A percentile compares a stretch with the other conserved stretches of the same genome.
Evolutionary conservation across 2,113 vertebrate species (phyloP).

Genomic region (Apistogramma diplotaenia): DNA sequence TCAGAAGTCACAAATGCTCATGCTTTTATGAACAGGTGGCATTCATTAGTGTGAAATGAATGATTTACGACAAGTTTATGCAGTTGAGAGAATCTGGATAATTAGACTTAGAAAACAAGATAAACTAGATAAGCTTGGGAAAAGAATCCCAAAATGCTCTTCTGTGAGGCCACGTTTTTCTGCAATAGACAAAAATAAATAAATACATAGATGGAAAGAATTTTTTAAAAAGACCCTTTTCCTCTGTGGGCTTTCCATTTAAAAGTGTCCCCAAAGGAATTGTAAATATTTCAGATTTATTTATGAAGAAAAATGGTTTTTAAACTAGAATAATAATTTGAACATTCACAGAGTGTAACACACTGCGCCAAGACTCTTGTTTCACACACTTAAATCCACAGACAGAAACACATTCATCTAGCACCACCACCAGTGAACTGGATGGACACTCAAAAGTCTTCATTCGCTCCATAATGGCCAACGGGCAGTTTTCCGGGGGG

Average conservation of each 20-base stretch:
- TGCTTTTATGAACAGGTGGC: not conserved
- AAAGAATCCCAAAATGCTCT: not conserved
- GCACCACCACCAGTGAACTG: not conserved
- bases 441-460: conserved; percentile 46
- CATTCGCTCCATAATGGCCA: conserved; percentile 43
- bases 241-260: not conserved
- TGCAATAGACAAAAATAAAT: not conserved
- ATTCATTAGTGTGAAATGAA: conserved; percentile 1
- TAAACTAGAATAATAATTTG: not conserved
- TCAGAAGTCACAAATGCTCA: not conserved
- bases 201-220: not conserved
- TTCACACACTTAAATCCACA: not conserved
- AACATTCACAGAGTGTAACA: not conserved
- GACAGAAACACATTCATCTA: conserved; percentile 22
- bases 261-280: not conserved
- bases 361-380: not conserved
- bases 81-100: not conserved
- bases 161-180: not conserved
- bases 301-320: not conserved
- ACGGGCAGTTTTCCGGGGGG: conserved; percentile 41
- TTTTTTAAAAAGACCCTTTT: not conserved
- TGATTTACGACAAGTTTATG: not conserved
- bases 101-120: not conserved
- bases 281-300: not conserved
- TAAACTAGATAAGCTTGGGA: not conserved